Base-by-base conservation (phyloP, 92 coral and sea anemone species). In the Zoanthus solanderi region DNA sequence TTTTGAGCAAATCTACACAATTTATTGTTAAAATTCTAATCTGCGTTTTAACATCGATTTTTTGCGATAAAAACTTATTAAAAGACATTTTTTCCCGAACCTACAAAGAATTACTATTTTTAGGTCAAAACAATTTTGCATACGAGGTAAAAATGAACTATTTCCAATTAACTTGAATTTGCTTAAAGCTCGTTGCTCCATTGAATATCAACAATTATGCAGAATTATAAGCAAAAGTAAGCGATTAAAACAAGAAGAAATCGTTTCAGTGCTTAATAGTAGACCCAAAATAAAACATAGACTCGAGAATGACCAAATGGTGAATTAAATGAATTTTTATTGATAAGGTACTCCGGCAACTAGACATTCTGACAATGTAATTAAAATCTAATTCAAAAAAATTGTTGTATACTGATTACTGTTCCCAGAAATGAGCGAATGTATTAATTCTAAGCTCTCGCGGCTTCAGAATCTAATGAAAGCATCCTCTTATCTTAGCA, bases 301-400 rank as follows among this genome's bases (percentile, higher is more conserved):
- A 16, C 69, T 23, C 72, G 9, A 6, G 15, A 28, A 69, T 11
- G 16, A 29, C 42, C 42, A 8, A 30, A 69, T 29, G 46, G 46
- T 12, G 10, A 69, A 0, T 69, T 8, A 46, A 72, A 56, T 52
- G 47, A 48, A 81, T 63, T 81, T 61, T n/a, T 65, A 44, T 58
- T 63, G 42, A 79, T 63, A 63, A 79, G 63, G 44, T 79, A 63
- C 65, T 61, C 50, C 23, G 12, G 72, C 30, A 44, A 32, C 4
- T 54, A 42, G 75, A 9, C 75, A 23, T 15, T 28, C 13, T 17
- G 85, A 28, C 75, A 46, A 81, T 65, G 58, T 66, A 81, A 81
- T 66, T 81, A 81, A 46, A 65, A 45, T 66, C 71, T 45, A 28
- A 81, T 45, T n/a, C 75, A 75, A 80, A 44, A 81, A 46, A 77